These are phyloP conservation scores for Shargacucullia verbasci DNA, from an alignment of 2,888 invertebrate species.

Conservation along the genomic window DNA sequence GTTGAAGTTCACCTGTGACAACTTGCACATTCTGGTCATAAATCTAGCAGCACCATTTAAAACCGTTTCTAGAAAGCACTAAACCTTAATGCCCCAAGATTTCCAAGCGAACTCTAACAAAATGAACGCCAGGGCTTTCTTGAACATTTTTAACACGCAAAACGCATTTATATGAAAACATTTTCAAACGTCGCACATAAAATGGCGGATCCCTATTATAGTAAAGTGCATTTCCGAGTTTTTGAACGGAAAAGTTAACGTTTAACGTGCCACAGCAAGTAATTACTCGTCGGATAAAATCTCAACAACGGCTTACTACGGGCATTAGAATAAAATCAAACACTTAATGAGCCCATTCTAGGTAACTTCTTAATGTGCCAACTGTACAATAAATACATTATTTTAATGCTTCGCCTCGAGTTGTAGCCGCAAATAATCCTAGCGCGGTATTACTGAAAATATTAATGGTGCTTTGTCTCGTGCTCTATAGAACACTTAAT, in stretches of 20 bases:
- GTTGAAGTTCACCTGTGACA: slow-evolving; percentile 13
- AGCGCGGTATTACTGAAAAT: slow-evolving; percentile 46
- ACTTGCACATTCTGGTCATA: slow-evolving; percentile 32
- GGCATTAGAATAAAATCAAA: slow-evolving; percentile 70
- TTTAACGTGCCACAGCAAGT: slow-evolving; percentile 21
- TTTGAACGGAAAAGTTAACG: slow-evolving; percentile 35
- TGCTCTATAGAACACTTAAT: slow-evolving; percentile 26
- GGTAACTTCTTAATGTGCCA: slow-evolving; percentile 58
- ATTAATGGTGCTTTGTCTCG: slow-evolving; percentile 59
- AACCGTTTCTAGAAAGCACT: slow-evolving; percentile 32
- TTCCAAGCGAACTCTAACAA: slow-evolving; percentile 25
- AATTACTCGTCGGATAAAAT: slow-evolving; percentile 59
- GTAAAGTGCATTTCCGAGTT: slow-evolving; percentile 50
- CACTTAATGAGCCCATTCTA: slow-evolving; percentile 66
- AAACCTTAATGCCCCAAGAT: slow-evolving; percentile 17
- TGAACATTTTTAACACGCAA: slow-evolving; percentile 46
- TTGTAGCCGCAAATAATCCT: slow-evolving; percentile 47
- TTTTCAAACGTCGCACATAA: slow-evolving; percentile 37
- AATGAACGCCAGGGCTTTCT: slow-evolving; percentile 30
- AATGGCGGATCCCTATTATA: slow-evolving; percentile 25
- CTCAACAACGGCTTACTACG: slow-evolving; percentile 39
- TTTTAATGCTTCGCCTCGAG: slow-evolving; percentile 50
- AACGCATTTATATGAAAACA: slow-evolving; percentile 42
- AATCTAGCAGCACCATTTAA: slow-evolving; percentile 26
- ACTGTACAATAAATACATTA: slow-evolving; percentile 49